Evolutionary conservation across 2,888 invertebrate genomes (phyloP), one percentile per base, ranked within the genome.

Genomic region (Andrena bicolor): DNA sequence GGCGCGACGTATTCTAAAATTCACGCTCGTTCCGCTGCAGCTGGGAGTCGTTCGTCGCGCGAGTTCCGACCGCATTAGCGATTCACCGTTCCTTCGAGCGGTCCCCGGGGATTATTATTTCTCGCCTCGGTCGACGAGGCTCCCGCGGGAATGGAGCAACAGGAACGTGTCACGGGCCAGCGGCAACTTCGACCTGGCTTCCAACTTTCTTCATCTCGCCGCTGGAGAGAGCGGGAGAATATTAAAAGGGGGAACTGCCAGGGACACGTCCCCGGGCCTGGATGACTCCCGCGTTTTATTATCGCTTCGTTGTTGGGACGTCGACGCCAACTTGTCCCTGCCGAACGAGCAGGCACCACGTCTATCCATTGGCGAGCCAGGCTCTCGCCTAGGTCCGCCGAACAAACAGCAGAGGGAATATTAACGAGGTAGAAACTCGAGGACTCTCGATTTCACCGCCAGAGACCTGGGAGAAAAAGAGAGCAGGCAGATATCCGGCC

Each of bases 101-200:
- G 32, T 63, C 73, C 56, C 78, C 0, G 8, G 66, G 60, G 81
- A 74, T 78, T 69, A 32, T 81, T 73, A 78, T 81, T 69, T 78
- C 61, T 73, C 51, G 68, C 58, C 60, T 56, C 65, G 53, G 61
- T 32, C 20, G 30, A 4, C 30, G 49, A 5, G 6, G 53, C 10
- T 65, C 66, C 68, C 78, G 51, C 77, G 72, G 35, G 78, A 63
- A 63, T 6, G 16, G 56, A 66, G 65, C 64, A 77, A 72, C 73
- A 74, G 73, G 48, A 74, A 74, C 77, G 65, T 66, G 74, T 65
- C 41, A 41, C 65, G 66, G 75, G 2, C 53, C 60, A 20, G 16
- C 65, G 16, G 30, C 10, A 68, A 78, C 68, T 75, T 76, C n/a
- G 23, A 26, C 30, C 13, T 30, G 70, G 4, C 51, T 68, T 68